These are phyloP conservation scores for Apistogramma diplotaenia DNA, from an alignment of 2,113 vertebrate genomes.

Conservation along the genomic window DNA sequence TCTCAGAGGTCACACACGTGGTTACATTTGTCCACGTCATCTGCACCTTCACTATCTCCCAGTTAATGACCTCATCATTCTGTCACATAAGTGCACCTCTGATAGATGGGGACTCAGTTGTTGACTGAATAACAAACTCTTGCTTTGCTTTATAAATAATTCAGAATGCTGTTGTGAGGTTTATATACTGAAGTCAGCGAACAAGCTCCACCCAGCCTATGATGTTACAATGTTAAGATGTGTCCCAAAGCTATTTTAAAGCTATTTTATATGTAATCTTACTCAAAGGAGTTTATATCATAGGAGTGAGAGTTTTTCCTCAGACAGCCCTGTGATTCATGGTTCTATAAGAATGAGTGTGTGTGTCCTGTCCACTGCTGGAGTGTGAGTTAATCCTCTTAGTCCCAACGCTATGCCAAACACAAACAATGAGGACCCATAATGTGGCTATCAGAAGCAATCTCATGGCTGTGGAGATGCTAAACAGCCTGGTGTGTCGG, in stretches of 20 bases:
- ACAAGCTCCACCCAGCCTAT: neutral
- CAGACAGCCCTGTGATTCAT: neutral
- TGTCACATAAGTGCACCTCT: conserved; percentile 15
- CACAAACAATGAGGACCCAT: conserved; percentile 78
- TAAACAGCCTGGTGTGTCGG: conserved; percentile 79
- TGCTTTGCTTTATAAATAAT: conserved; percentile 59
- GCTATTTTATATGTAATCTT: neutral
- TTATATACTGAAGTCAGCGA: neutral
- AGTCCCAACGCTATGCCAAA: conserved; percentile 70
- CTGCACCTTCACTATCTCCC: conserved; percentile 43
- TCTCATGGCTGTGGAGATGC: conserved; percentile 75
- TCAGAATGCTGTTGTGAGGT: conserved; percentile 14
- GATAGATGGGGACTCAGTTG: conserved; percentile 22
- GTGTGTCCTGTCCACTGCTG: conserved; percentile 45
- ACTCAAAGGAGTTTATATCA: neutral
- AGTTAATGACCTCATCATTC: conserved; percentile 63
- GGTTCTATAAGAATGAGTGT: conserved; percentile 51
- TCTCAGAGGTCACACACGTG: conserved; percentile 9
- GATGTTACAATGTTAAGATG: neutral
- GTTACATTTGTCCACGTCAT: conserved; percentile 19
- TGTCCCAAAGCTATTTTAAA: neutral
- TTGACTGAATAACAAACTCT: conserved; percentile 25
- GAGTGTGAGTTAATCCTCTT: conserved; percentile 75
- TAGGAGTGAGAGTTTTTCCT: neutral
- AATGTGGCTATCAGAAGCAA: conserved; percentile 75